Evolutionary conservation across 2,113 vertebrate genomes (phyloP), one percentile per base, ranked within the genome.

Genomic region (Phrynosoma platyrhinos): DNA sequence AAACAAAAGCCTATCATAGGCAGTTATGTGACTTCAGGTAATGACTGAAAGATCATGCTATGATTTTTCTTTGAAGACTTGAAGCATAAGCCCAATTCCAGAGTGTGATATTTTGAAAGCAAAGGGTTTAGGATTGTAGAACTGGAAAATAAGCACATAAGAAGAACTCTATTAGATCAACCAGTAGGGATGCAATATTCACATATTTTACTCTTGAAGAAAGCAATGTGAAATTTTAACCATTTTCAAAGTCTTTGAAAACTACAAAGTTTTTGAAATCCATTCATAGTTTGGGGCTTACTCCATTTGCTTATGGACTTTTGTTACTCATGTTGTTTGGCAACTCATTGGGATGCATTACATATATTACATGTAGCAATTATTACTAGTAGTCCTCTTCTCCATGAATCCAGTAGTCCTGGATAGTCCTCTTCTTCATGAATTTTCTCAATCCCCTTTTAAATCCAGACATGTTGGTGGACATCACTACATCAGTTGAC

Each of bases 1-100:
- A 32, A 85, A 27, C 52, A 58, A 87, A 79, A 79, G 72, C n/a
- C 23, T 90, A 58, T 27, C 36, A n/a, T 53, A 91, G 27, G 23
- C 32, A 4, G 0, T 0, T 79, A n/a, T 83, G 64, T 88, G 21
- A n/a, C 85, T 75, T 5, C 52, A 3, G 53, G 13, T 72, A 81
- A n/a, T 78, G 71, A 66, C 83, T 76, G 66, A 84, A 69, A 55
- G 0, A 4, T 36, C 82, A 9, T 40, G 20, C 23, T 75, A 68
- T 79, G 16, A 1, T 6, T 1, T 1, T 89, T 30, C 3, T 81
- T 64, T 10, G 20, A 64, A 21, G 12, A 74, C 14, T 47, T 79
- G n/a, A 84, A 85, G 25, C 13, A 18, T 68, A 62, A 62, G 23
- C 5, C n/a, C 42, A 66, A 68, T 78, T 16, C 21, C 64, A 53